phyloP scores from a whole-genome alignment of 1,140 invertebrate species.

The Drosophila nasuta region DNA sequence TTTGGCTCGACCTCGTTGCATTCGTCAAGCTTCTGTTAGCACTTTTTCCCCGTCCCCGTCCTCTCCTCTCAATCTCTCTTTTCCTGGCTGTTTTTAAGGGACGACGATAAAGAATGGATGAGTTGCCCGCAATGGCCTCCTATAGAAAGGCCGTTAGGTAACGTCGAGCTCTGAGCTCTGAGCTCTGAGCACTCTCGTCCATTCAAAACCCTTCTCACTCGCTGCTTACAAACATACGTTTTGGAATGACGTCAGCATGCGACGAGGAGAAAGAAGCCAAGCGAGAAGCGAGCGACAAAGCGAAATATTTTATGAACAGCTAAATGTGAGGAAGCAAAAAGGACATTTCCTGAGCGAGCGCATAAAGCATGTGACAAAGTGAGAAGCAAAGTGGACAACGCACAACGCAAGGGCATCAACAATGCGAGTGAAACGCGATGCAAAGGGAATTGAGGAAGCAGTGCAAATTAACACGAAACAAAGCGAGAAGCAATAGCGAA shows the following conservation, averaged over 20 bases:
- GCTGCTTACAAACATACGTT: background rate
- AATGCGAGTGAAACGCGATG: background rate
- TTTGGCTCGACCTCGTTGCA: conserved; percentile 63
- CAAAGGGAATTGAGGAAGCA: background rate
- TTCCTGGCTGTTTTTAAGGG: conserved; percentile 21
- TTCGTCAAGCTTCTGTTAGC: conserved; percentile 68
- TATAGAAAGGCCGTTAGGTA: conserved; percentile 33
- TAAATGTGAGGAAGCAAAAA: background rate
- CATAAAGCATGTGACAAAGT: background rate
- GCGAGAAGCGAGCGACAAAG: conserved; percentile 7
- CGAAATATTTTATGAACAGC: conserved; percentile 2
- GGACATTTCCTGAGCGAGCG: background rate
- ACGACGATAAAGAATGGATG: conserved; percentile 44
- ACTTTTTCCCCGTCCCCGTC: background rate
- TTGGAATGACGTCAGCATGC: conserved; percentile 26
- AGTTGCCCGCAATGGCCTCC: conserved; percentile 33
- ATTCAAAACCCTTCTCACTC: background rate
- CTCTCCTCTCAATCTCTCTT: no score
- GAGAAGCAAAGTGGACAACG: background rate
- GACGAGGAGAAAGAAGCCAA: conserved; percentile 1
- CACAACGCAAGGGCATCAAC: background rate
- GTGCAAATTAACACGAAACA: no score
- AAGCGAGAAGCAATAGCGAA: background rate
- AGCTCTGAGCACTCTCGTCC: background rate
- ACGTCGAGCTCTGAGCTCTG: conserved; percentile 1